A percentile compares a stretch with the other conserved stretches of the same genome.
These are phyloP conservation scores for Lepidotrigona ventralis DNA, from an alignment of 1,140 invertebrate genomes.

Conservation along the genomic window DNA sequence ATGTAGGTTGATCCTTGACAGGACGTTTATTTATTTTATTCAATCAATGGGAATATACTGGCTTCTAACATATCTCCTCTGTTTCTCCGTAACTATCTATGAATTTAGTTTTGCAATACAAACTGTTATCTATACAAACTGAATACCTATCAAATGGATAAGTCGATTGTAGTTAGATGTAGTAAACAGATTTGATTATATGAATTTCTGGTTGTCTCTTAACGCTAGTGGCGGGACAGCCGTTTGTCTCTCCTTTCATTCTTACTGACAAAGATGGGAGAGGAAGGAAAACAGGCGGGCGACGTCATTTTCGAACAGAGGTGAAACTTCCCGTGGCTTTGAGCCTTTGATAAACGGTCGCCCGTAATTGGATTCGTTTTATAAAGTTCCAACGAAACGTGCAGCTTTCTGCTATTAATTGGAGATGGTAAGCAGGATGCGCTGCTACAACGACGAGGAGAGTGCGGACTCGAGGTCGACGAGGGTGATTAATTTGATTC, in stretches of 20 bases:
- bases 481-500: conserved; percentile 69
- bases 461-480: conserved; percentile 45
- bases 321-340: conserved; percentile 60
- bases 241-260: conserved; percentile 38
- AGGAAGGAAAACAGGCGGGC: conserved; percentile 43
- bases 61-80: not conserved
- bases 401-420: conserved; percentile 64
- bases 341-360: conserved; percentile 65
- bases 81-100: not conserved
- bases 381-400: conserved; percentile 68
- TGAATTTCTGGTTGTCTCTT: conserved; percentile 20
- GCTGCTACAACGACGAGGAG: conserved; percentile 32
- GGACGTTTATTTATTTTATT: not conserved
- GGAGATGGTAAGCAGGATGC: conserved; percentile 56
- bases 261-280: conserved; percentile 26
- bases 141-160: not conserved
- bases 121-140: not conserved
- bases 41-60: not conserved
- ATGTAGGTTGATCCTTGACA: not conserved
- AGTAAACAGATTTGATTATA: not conserved
- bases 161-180: not conserved
- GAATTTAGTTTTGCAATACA: not conserved
- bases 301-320: conserved; percentile 49
- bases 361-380: conserved; percentile 68
- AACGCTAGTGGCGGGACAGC: conserved; percentile 3